phyloP scores from a whole-genome alignment of 2,797 vertebrate genomes.

The Gallirallus australis region DNA sequence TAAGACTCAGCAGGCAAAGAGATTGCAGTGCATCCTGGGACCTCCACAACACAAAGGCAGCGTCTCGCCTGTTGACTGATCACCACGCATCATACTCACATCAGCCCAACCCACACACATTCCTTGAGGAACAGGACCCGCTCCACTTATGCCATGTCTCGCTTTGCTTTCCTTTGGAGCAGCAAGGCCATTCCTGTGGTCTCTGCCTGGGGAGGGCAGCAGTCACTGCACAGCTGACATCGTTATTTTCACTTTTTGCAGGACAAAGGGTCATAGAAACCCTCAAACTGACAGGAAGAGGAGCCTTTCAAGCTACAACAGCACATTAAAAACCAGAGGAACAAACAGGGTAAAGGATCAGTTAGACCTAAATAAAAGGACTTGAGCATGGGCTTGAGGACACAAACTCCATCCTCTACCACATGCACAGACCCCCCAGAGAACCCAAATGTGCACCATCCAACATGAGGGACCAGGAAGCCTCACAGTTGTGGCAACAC shows the following conservation, averaged over 20 bases:
- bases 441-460: no score
- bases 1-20: background rate
- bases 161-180: background rate
- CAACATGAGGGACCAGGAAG: background rate
- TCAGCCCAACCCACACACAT: fast-evolving
- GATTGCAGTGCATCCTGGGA: background rate
- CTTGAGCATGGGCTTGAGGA: background rate
- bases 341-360: background rate
- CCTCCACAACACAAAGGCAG: background rate
- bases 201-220: background rate
- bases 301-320: background rate
- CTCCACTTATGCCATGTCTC: fast-evolving
- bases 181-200: background rate
- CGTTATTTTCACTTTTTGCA: background rate
- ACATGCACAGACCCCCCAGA: background rate
- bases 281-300: background rate
- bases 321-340: background rate
- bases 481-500: background rate
- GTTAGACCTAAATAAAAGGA: background rate
- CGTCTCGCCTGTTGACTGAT: fast-evolving
- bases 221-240: background rate
- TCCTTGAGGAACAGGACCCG: background rate
- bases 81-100: fast-evolving
- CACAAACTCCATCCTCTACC: fast-evolving
- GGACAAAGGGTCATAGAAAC: background rate